Evolutionary conservation across 1,140 invertebrate species (phyloP).

Genomic region (Plectrocnemia conspersa): DNA sequence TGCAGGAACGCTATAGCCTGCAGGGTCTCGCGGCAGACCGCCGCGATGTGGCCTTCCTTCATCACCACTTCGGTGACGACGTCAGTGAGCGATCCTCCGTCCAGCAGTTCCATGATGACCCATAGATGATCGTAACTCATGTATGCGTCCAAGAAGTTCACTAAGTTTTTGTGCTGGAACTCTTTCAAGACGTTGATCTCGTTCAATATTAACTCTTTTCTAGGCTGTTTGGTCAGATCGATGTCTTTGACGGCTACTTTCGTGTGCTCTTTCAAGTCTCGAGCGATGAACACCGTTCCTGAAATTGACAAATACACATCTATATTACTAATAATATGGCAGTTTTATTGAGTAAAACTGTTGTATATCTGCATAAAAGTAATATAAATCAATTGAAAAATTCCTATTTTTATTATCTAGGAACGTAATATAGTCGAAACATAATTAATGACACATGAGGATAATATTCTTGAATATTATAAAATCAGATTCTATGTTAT

Average conservation of each 20-base stretch:
- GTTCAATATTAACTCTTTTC: slow-evolving; percentile 91
- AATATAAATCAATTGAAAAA: too few species aligned
- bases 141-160: slow-evolving; percentile 95
- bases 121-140: slow-evolving; percentile 85
- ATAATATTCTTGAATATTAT: too few species aligned
- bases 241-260: slow-evolving; percentile 95
- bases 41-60: slow-evolving; percentile 96
- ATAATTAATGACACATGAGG: too few species aligned
- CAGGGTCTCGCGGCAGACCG: slow-evolving; percentile 87
- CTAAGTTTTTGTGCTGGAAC: slow-evolving; percentile 92
- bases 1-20: slow-evolving; percentile 91
- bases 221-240: slow-evolving; percentile 87
- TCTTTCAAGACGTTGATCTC: slow-evolving; percentile 92
- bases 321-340: too few species aligned
- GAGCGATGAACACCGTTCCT: slow-evolving; percentile 89
- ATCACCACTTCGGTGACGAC: slow-evolving; percentile 97
- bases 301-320: too few species aligned
- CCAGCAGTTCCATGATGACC: slow-evolving; percentile 93
- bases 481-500: too few species aligned
- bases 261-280: slow-evolving; percentile 68
- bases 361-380: too few species aligned
- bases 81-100: slow-evolving; percentile 93
- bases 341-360: too few species aligned
- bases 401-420: too few species aligned
- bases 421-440: too few species aligned